phyloP scores from a whole-genome alignment of 1,140 invertebrate species.

The Anoplophora glabripennis region DNA sequence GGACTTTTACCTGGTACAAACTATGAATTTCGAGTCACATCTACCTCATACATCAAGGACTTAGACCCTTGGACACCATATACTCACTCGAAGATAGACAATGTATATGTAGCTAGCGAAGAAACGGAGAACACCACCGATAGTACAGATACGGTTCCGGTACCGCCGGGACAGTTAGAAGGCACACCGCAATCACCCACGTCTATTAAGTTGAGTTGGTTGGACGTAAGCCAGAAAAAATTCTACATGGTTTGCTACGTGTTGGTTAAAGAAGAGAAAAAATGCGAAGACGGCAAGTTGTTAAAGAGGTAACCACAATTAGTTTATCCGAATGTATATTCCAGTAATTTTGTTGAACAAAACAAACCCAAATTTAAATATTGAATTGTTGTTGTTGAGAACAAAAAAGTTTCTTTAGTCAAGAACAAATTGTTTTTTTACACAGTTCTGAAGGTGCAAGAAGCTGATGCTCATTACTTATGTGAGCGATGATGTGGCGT shows the following conservation, averaged over 20 bases:
- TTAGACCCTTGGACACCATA: constrained; percentile 24
- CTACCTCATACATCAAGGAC: constrained; percentile 18
- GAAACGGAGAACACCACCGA: constrained; percentile 2
- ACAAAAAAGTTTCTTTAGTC: too few relatives aligned
- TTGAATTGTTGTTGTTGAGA: too few relatives aligned
- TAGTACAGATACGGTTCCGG: neutral
- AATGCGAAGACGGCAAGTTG: constrained; percentile 33
- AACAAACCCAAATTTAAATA: too few relatives aligned
- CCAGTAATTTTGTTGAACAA: too few relatives aligned
- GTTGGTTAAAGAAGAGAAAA: constrained; percentile 19
- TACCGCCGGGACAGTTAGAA: neutral
- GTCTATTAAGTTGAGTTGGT: constrained; percentile 31
- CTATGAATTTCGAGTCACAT: constrained; percentile 37
- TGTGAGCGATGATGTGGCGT: too few relatives aligned
- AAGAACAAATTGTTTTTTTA: too few relatives aligned
- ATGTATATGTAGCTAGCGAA: too few relatives aligned
- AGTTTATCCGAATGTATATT: too few relatives aligned
- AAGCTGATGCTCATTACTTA: too few relatives aligned
- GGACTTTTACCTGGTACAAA: constrained; percentile 28
- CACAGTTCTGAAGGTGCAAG: too few relatives aligned
- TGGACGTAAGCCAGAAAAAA: constrained; percentile 22
- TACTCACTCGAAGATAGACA: constrained; percentile 5
- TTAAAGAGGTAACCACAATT: constrained; percentile 40
- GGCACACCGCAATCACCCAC: neutral
- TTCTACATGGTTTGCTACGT: constrained; percentile 34